Evolutionary conservation across 1,140 invertebrate species (phyloP).

Genomic region (Pseudomyrmex pallidus): DNA sequence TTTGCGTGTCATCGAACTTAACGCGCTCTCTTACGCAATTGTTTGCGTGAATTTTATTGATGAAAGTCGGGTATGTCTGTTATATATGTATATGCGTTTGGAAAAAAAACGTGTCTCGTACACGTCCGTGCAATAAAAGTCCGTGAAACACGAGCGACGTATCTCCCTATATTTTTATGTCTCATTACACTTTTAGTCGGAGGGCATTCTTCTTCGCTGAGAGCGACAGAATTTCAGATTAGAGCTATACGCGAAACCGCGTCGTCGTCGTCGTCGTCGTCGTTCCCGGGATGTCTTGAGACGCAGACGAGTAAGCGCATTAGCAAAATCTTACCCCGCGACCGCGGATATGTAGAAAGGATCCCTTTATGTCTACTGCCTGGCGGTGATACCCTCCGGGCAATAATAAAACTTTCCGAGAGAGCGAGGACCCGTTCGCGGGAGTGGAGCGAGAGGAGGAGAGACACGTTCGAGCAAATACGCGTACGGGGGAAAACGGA

Average conservation of each 20-base stretch:
- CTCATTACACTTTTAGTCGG: slow-evolving; percentile 48
- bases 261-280: neutral
- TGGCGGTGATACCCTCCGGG: slow-evolving; percentile 69
- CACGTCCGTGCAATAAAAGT: slow-evolving; percentile 19
- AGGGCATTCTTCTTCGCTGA: slow-evolving; percentile 19
- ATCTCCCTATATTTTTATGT: slow-evolving; percentile 38
- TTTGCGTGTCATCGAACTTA: too few species aligned
- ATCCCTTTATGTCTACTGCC: slow-evolving; percentile 63
- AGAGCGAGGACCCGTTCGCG: slow-evolving; percentile 64
- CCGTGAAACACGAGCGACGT: slow-evolving; percentile 22
- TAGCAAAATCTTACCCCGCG: slow-evolving; percentile 62
- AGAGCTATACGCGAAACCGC: slow-evolving; percentile 22
- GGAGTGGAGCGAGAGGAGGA: slow-evolving; percentile 15
- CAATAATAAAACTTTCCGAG: slow-evolving; percentile 76
- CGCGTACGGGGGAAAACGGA: slow-evolving; percentile 43
- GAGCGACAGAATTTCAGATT: slow-evolving; percentile 55
- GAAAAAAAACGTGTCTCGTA: neutral
- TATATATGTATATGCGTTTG: neutral
- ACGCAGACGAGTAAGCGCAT: slow-evolving; percentile 54
- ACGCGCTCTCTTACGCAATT: neutral
- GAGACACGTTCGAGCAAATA: slow-evolving; percentile 57
- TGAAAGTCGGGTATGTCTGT: neutral
- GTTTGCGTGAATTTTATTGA: neutral
- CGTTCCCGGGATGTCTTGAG: neutral
- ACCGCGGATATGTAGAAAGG: slow-evolving; percentile 53